These are phyloP conservation scores for Spheniscus mendiculus DNA, from an alignment of 2,113 vertebrate genomes.

Conservation along the genomic window DNA sequence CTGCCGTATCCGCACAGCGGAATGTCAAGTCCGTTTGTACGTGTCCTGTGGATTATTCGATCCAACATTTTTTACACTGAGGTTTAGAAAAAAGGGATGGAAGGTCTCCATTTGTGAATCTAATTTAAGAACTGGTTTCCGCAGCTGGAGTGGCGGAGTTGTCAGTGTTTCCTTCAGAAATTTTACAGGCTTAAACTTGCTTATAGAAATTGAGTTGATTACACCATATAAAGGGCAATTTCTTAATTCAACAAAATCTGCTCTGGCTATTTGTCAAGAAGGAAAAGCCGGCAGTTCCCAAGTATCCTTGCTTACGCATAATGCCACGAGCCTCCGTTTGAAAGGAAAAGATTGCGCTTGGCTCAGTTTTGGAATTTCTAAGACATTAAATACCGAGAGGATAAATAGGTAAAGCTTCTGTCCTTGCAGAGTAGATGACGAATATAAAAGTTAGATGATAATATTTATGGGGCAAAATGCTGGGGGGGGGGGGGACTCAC, in stretches of 20 bases:
- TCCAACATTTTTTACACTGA: accelerated
- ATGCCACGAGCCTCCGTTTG: accelerated
- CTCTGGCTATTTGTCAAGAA: background rate
- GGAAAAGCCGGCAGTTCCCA: accelerated
- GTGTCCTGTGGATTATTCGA: accelerated
- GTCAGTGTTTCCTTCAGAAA: background rate
- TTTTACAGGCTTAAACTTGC: background rate
- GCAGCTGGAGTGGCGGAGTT: accelerated
- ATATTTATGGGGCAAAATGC: background rate
- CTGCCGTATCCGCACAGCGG: background rate
- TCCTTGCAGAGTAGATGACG: background rate
- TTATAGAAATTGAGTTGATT: accelerated
- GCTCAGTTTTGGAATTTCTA: background rate
- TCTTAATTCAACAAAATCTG: background rate
- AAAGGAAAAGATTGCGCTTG: background rate
- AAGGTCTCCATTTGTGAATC: too few relatives aligned
- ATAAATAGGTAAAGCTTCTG: background rate
- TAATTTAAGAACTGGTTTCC: background rate
- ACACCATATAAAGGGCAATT: accelerated
- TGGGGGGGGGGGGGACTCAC: background rate
- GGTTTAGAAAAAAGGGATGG: background rate
- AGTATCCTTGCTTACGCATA: accelerated
- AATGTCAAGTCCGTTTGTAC: accelerated
- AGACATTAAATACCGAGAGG: background rate
- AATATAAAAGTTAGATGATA: accelerated